These are phyloP conservation scores for Heliornis fulica DNA, from an alignment of 2,113 vertebrate genomes.

Conservation along the genomic window DNA sequence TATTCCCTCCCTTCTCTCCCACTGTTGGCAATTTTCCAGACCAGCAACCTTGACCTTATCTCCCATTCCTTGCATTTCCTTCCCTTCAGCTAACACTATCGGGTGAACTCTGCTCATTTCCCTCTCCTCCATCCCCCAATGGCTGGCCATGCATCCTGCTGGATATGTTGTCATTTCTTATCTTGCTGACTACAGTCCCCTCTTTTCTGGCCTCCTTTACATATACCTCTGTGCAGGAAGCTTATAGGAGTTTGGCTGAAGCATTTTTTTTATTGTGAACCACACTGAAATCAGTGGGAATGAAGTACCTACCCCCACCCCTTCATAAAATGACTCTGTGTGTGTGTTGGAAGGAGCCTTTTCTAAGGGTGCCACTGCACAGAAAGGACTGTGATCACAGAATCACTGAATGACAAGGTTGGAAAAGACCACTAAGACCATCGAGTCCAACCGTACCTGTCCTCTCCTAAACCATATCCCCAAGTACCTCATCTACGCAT, in stretches of 20 bases:
- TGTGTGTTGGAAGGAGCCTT: not conserved
- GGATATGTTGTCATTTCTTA: conserved; percentile 20
- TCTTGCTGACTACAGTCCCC: not conserved
- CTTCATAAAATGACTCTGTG: not conserved
- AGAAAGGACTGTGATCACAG: not conserved
- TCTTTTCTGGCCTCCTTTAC: not conserved
- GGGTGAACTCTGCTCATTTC: not conserved
- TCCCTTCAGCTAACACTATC: not conserved
- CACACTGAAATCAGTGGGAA: not conserved
- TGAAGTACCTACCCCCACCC: not conserved
- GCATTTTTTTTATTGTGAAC: not conserved
- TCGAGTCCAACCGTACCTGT: too few species aligned
- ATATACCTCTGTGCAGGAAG: not conserved
- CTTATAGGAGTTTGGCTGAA: not conserved
- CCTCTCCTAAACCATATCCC: too few species aligned
- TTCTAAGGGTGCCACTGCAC: not conserved
- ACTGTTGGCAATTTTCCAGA: conserved; percentile 38
- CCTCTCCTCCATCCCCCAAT: conserved; percentile 12
- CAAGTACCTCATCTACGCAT: too few species aligned
- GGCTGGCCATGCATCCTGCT: conserved; percentile 25
- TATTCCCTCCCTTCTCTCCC: not conserved
- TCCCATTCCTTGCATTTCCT: conserved; percentile 41
- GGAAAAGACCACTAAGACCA: too few species aligned
- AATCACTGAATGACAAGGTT: too few species aligned
- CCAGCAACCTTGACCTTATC: conserved; percentile 23